Conservation (phyloP, 92 coral and sea anemone species). For the Palythoa grandiflora region DNA sequence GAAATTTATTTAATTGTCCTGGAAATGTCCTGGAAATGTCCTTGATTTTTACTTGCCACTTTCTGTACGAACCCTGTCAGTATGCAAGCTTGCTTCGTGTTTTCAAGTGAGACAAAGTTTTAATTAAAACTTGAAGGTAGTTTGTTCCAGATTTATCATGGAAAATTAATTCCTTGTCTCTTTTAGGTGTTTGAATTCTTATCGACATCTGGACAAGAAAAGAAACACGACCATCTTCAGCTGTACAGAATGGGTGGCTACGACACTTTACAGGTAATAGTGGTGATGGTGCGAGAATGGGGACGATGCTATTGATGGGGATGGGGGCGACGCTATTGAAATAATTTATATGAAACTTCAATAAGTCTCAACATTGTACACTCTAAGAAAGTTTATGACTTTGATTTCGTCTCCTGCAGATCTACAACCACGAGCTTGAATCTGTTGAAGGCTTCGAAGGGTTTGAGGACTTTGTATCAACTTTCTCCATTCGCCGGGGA, state of each 20-base stretch:
- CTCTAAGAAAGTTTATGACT: background rate
- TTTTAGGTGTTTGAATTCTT: constrained; percentile 29
- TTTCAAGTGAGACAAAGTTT: background rate
- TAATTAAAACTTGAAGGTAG: background rate
- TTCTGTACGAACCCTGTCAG: too few relatives aligned
- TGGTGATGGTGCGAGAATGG: too few relatives aligned
- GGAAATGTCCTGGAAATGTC: too few relatives aligned
- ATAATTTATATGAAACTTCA: too few relatives aligned
- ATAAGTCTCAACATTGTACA: too few relatives aligned
- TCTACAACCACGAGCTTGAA: constrained; percentile 72
- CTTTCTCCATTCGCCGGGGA: constrained; percentile 76
- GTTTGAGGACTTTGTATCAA: constrained; percentile 71
- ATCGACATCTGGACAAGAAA: constrained; percentile 1
- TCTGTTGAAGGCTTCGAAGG: constrained; percentile 64
- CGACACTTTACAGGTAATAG: constrained; percentile 30
- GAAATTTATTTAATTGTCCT: too few relatives aligned
- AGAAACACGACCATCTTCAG: constrained; percentile 36
- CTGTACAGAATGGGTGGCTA: constrained; percentile 24
- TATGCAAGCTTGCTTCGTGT: too few relatives aligned
- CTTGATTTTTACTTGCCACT: too few relatives aligned
- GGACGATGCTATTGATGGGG: too few relatives aligned
- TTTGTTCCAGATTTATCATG: background rate
- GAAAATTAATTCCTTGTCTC: too few relatives aligned
- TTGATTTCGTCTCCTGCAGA: constrained; percentile 38
- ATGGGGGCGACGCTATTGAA: too few relatives aligned